Conservation (phyloP, 2,888 invertebrate species). For the Myopa tessellatipennis region DNA sequence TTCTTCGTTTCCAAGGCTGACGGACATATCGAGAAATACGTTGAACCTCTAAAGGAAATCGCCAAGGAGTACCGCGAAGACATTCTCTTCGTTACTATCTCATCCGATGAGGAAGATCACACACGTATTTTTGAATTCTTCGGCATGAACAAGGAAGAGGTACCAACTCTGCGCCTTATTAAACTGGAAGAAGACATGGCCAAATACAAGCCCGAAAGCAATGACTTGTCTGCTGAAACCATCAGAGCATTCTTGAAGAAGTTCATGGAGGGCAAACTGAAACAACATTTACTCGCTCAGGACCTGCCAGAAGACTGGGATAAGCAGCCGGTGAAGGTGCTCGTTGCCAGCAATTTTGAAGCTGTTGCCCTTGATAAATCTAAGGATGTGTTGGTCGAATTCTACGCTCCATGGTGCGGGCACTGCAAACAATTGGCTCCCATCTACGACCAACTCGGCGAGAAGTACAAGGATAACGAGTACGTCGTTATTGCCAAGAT, state of each 20-base stretch:
- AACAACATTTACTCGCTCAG: conserved; percentile 94
- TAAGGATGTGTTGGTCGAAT: conserved; percentile 97
- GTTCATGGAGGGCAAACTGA: conserved; percentile 92
- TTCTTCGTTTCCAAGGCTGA: conserved; percentile 93
- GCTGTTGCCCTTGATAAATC: conserved; percentile 86
- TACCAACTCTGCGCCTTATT: conserved; percentile 91
- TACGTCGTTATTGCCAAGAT: conserved; percentile 96
- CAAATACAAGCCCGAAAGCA: conserved; percentile 89
- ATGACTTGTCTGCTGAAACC: conserved; percentile 60
- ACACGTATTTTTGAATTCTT: conserved; percentile 99
- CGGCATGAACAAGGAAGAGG: conserved; percentile 94
- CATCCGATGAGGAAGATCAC: conserved; percentile 95
- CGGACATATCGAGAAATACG: conserved; percentile 83
- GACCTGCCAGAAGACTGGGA: conserved; percentile 98
- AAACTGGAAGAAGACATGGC: conserved; percentile 97
- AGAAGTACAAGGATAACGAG: conserved; percentile 87
- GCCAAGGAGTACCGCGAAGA: conserved; percentile 92
- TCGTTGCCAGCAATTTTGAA: conserved; percentile 96
- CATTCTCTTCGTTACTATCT: conserved; percentile 94
- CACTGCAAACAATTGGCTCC: conserved; percentile 98
- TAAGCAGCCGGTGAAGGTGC: conserved; percentile 88
- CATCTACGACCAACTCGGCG: conserved; percentile 95
- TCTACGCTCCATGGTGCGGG: conserved; percentile 99
- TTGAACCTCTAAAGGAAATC: conserved; percentile 82
- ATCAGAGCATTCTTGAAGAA: conserved; percentile 82